These are phyloP conservation scores for Ceyx melanurus DNA, from an alignment of 2,113 vertebrate genomes.

Conservation along the genomic window DNA sequence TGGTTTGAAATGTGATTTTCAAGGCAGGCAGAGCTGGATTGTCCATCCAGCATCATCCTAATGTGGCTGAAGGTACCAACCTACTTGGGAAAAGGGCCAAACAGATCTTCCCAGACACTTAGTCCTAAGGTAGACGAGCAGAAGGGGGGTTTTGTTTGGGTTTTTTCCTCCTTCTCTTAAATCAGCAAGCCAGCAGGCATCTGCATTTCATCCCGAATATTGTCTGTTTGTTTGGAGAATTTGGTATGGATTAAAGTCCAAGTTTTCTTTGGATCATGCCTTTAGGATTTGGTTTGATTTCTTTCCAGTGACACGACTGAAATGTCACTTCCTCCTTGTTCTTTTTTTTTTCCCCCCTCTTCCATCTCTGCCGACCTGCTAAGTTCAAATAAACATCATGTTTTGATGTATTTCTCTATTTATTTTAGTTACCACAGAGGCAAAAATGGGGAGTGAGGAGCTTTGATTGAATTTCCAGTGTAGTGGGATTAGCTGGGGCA, in stretches of 20 bases:
- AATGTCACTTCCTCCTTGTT: background rate
- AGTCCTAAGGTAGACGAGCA: background rate
- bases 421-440: background rate
- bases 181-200: background rate
- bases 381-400: background rate
- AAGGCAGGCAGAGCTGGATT: fast-evolving
- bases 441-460: background rate
- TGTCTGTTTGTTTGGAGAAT: conserved; percentile 10
- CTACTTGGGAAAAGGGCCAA: background rate
- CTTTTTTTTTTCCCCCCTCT: background rate
- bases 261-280: conserved; percentile 29
- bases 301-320: background rate
- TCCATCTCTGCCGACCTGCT: background rate
- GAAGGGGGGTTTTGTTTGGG: background rate
- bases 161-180: background rate
- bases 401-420: conserved; percentile 22
- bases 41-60: background rate
- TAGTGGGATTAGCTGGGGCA: background rate
- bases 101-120: background rate
- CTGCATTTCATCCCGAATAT: background rate
- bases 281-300: background rate
- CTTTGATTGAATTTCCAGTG: background rate
- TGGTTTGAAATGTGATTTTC: fast-evolving
- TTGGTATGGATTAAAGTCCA: background rate
- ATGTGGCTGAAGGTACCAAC: background rate